Base-by-base conservation (phyloP, 92 coral and sea anemone genomes). In the Epizoanthus stellaris region DNA sequence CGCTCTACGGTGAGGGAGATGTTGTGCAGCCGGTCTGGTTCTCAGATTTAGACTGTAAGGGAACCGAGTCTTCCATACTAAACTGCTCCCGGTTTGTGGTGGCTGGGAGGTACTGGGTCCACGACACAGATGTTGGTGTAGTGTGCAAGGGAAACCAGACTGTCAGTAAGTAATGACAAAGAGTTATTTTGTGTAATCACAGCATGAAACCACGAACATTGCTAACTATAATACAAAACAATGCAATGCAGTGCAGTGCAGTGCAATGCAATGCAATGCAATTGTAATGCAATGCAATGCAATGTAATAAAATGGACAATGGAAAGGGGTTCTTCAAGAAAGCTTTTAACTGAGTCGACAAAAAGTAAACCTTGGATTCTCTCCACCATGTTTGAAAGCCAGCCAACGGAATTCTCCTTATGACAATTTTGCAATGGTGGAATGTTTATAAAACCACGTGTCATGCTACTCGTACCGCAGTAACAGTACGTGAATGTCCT, bases 21-120 rank as follows among this genome's bases (percentile, higher is more conserved):
- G 52, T 79, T 1, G 83, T 62, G 6, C 58, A 79, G 16, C 83
- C 83, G 6, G 83, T 79, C 1, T 79, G 83, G 83, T 79, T 79
- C 49, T 63, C 83, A 4, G 71, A 62, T 11, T 15, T 79, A 25
- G 20, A 12, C 71, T 79, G 83, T 21, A 17, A 43, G 2, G 83
- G 83, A 79, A 43, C 83, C 4, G 83, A 79, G 25, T 8, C 5
- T 6, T 79, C 83, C 5, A 63, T 79, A 9, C 16, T 79, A 40
- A 47, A 62, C 14, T 79, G 83, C 17, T 40, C 42, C 7, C 23
- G 63, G 6, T 42, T 39, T 25, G 34, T 79, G 45, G 83, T 79
- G 42, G 83, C 83, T 0, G 83, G 83, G 12, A 20, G 15, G 36
- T 59, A 61, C 3, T 79, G 83, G 83, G 19, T 21, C 14, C 83